phyloP scores from a whole-genome alignment of 2,113 vertebrate species.

The Lichenostomus cassidix region DNA sequence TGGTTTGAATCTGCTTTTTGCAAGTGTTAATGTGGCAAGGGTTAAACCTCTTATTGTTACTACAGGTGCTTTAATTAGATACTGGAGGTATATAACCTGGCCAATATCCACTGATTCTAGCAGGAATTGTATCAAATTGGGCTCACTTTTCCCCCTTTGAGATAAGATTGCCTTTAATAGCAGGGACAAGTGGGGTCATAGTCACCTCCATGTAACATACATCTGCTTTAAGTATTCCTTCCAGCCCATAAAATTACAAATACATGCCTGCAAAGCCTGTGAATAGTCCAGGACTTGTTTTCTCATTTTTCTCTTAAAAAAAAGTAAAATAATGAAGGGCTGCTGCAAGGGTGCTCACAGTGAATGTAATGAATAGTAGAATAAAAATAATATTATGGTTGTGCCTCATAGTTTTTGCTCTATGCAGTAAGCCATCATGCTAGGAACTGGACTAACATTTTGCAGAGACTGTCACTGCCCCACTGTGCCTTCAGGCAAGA shows the following conservation, averaged over 20 bases:
- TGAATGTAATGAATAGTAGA: constrained; percentile 39
- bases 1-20: not conserved
- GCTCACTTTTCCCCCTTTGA: not conserved
- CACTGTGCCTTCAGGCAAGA: constrained; percentile 48
- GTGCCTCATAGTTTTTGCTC: constrained; percentile 11
- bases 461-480: constrained; percentile 45
- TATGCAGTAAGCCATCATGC: not conserved
- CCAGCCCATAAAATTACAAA: not conserved
- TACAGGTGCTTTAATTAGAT: not conserved
- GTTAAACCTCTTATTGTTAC: not conserved
- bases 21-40: not conserved
- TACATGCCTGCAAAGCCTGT: not conserved
- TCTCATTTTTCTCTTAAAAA: not conserved
- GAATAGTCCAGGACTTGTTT: not conserved
- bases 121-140: not conserved
- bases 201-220: not conserved
- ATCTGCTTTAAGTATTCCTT: not conserved
- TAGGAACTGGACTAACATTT: constrained; percentile 50
- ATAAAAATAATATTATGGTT: constrained; percentile 47
- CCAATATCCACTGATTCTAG: not conserved
- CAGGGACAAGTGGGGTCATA: not conserved
- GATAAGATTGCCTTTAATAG: not conserved
- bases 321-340: not conserved
- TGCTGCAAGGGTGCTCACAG: not conserved
- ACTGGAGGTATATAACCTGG: not conserved